These are phyloP conservation scores for Artemia sp. DNA, from an alignment of 2,888 invertebrate genomes.

Conservation along the genomic window DNA sequence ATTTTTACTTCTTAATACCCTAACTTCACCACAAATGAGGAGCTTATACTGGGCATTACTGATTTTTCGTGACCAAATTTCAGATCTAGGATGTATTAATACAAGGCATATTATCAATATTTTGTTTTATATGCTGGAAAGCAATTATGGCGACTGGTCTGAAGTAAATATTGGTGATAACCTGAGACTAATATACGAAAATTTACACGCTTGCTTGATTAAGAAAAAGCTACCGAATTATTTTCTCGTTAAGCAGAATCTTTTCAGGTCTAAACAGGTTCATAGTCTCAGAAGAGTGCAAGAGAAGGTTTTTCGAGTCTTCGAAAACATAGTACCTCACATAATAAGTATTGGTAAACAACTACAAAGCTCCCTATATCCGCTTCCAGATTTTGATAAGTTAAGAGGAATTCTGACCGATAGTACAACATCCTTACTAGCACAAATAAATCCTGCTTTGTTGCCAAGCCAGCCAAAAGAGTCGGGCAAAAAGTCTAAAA, in stretches of 20 bases:
- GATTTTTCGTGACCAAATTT: constrained; percentile 52
- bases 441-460: constrained; percentile 18
- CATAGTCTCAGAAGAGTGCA: constrained; percentile 46
- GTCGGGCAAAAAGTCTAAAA: constrained; percentile 23
- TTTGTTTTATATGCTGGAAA: constrained; percentile 60
- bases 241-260: constrained; percentile 52
- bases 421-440: neutral
- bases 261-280: constrained; percentile 50
- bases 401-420: constrained; percentile 21
- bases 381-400: constrained; percentile 19
- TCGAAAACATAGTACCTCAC: constrained; percentile 45
- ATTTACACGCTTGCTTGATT: constrained; percentile 45
- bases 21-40: constrained; percentile 51
- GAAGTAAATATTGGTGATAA: constrained; percentile 54
- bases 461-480: neutral
- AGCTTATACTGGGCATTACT: constrained; percentile 49
- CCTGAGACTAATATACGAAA: constrained; percentile 43
- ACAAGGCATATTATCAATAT: constrained; percentile 53
- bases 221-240: constrained; percentile 48
- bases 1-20: constrained; percentile 50
- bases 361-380: constrained; percentile 17
- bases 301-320: constrained; percentile 46
- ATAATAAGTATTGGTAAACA: constrained; percentile 19
- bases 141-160: constrained; percentile 50
- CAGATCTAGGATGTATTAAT: constrained; percentile 46